These are phyloP conservation scores for Ceyx melanurus DNA, from an alignment of 2,113 vertebrate genomes.

Conservation along the genomic window DNA sequence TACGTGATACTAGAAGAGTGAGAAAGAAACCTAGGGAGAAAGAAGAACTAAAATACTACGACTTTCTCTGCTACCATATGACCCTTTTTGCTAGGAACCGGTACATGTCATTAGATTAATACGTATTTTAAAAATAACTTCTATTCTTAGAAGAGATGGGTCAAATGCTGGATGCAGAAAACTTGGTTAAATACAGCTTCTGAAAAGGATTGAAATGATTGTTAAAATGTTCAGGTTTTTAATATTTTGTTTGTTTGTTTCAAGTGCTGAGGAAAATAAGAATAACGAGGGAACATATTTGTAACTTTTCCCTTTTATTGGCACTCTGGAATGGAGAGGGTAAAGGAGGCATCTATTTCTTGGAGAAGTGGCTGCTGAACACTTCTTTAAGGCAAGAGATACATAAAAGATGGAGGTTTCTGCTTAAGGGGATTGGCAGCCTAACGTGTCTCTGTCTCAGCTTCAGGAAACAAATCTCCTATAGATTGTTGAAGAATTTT, in stretches of 20 bases:
- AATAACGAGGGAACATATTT: neutral
- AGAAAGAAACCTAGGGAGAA: neutral
- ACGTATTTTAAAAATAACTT: neutral
- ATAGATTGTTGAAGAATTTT: neutral
- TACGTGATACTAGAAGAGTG: neutral
- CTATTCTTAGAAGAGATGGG: neutral
- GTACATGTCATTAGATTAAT: neutral
- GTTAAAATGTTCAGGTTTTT: neutral
- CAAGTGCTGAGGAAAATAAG: neutral
- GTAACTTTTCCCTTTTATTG: neutral
- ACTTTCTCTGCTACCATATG: accelerated
- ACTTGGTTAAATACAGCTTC: neutral
- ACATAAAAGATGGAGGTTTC: neutral
- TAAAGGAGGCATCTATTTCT: neutral
- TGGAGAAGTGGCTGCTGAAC: neutral
- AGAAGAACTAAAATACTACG: neutral
- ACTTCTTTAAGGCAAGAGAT: neutral
- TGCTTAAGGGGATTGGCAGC: neutral
- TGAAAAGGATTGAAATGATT: neutral
- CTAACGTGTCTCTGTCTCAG: neutral
- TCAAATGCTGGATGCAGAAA: neutral
- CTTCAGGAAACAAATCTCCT: neutral
- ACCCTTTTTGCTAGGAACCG: neutral
- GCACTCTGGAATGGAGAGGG: neutral
- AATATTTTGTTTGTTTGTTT: too few species aligned